Percentiles rank a stretch among this genome's conserved stretches.
Evolutionary conservation across 1,140 invertebrate species (phyloP).

Genomic region (Lutraria rhynchaena): DNA sequence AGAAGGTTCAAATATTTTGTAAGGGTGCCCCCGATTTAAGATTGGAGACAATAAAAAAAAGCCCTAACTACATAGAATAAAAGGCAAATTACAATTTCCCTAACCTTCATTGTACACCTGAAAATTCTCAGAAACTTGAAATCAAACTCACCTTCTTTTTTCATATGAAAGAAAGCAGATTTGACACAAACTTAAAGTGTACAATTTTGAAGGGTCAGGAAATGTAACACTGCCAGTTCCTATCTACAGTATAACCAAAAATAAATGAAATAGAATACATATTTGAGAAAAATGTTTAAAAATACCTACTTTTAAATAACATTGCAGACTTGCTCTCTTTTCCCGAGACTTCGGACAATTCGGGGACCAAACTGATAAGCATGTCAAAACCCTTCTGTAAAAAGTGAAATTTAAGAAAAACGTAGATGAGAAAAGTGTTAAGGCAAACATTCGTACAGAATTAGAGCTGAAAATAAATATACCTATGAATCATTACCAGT

Average conservation of each 20-base stretch:
- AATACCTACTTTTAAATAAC: slow-evolving; percentile 91
- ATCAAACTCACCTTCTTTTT: too few species aligned
- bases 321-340: slow-evolving; percentile 96
- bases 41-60: slow-evolving; percentile 29
- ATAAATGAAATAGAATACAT: background rate
- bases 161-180: background rate
- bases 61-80: slow-evolving; percentile 28
- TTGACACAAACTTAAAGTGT: background rate
- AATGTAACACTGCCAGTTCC: slow-evolving; percentile 1
- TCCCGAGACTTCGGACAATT: slow-evolving; percentile 91
- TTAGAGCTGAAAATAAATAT: slow-evolving; percentile 13
- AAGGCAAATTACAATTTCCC: slow-evolving; percentile 5
- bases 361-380: slow-evolving; percentile 93
- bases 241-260: background rate
- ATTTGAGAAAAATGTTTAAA: background rate
- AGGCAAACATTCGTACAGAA: too few species aligned
- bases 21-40: slow-evolving; percentile 65
- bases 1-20: slow-evolving; percentile 72
- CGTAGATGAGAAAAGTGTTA: too few species aligned
- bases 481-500: background rate
- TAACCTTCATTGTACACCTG: slow-evolving; percentile 11
- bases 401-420: slow-evolving; percentile 43
- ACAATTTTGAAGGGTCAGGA: background rate
- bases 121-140: too few species aligned
- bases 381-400: slow-evolving; percentile 94